Evolutionary conservation across 2,888 invertebrate genomes (phyloP), one percentile per base, ranked within the genome.

Genomic region (Rhaphigaster nebulosa): DNA sequence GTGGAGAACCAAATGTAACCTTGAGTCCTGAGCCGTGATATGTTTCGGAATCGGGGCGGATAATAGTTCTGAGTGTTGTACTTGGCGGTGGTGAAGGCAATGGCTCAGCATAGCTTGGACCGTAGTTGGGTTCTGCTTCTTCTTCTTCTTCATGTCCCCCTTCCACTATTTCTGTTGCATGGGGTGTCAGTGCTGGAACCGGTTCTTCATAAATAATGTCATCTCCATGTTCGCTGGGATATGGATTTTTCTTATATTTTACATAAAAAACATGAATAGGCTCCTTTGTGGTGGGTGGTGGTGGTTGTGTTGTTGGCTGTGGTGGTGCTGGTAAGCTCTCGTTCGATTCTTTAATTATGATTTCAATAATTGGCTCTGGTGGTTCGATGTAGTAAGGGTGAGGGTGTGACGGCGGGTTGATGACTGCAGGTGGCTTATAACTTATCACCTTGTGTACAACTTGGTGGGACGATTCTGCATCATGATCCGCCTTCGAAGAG

Each of bases 261-360:
- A 98, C 98, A 93, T 98, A 98, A 93, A 97, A 98, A 0, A 98
- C 98, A 93, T 98, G 98, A 70, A 98, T 97, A 52, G 97, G 97
- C 93, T 98, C 97, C 93, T 97, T 97, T 92, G 95, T 95, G 92
- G 95, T 95, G 92, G 95, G 94, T 1, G 95, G 94, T 29, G 95
- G 94, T 12, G 94, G 94, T 1, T 94, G 94, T 0, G 94, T 94
- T 1, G 95, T 95, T 10, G 95, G 95, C 4, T 94, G 94, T 1
- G 95, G 95, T 10, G 95, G 95, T 4, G 96, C 95, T 3, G 97
- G 96, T 4, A 97, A 93, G 0, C 97, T 95, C 93, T 97, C 97
- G 93, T 98, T 98, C 0, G 97, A 97, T 93, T 98, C 98, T 93
- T 97, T 97, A 90, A 98, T 98, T 91, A 98, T 98, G 92, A 98